A percentile compares a stretch with the other conserved stretches of the same genome.
phyloP scores from a whole-genome alignment of 2,113 vertebrate genomes.

The Glaucidium brasilianum region DNA sequence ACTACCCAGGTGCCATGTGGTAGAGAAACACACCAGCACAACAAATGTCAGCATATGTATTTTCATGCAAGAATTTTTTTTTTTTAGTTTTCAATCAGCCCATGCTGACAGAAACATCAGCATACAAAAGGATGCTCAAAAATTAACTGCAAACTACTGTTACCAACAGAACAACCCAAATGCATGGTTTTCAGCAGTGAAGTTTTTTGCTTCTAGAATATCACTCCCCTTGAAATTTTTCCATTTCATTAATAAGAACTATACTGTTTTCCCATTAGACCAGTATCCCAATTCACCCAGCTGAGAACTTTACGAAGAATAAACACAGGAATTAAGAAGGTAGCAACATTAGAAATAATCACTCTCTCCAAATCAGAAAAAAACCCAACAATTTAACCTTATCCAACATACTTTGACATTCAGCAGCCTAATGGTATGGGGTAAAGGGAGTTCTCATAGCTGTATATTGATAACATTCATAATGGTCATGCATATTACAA shows the following conservation, averaged over 20 bases:
- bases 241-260: neutral
- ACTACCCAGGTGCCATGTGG: neutral
- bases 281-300: neutral
- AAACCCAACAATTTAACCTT: neutral
- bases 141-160: neutral
- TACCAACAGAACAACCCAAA: neutral
- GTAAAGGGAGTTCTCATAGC: neutral
- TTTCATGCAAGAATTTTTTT: neutral
- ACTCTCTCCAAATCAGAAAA: neutral
- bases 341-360: slow-evolving; percentile 33
- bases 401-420: neutral
- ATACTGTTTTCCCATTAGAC: neutral
- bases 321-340: neutral
- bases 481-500: slow-evolving; percentile 64
- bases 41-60: neutral
- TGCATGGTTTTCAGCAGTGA: neutral
- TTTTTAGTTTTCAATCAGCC: neutral
- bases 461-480: slow-evolving; percentile 42
- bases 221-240: neutral
- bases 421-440: neutral
- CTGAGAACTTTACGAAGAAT: neutral
- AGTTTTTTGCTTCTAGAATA: neutral
- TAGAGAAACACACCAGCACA: neutral
- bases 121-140: neutral
- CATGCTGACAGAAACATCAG: neutral